Base-by-base conservation (phyloP, 2,113 vertebrate species). In the Heteronetta atricapilla region DNA sequence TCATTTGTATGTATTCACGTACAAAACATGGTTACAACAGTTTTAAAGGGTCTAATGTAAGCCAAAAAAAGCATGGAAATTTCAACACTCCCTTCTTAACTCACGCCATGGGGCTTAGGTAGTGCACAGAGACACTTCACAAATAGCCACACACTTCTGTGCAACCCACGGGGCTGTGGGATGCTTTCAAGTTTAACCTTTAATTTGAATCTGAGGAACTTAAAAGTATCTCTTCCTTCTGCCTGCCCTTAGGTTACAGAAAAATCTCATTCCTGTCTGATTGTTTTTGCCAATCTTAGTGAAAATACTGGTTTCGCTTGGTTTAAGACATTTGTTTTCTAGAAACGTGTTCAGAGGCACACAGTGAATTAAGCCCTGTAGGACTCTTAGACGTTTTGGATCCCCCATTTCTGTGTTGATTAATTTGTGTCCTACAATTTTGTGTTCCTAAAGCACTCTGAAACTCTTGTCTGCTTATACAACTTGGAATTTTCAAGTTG, bases 11-110 rank as follows among this genome's bases (percentile, higher is more conserved):
- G 46, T 11, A 23, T 85, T 92, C 82, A 69, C 11, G 5, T 34
- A 69, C 77, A 29, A 55, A 68, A 88, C 82, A 9, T 6, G 58
- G 33, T 86, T 38, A 29, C 42, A 62, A 17, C 69, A 46, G 18
- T 40, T 89, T 89, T 20, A 80, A 67, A 36, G 90, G 67, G 58
- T 52, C 88, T 81, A 16, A 21, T 7, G 17, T 8, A 29, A 74
- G 88, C 74, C 88, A 82, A 91, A 53, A 46, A 77, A 92, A 93
- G 70, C 64, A 77, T 1, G 70, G 91, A 28, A 63, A 79, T 73
- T 22, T 34, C 91, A 67, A 9, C 75, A 48, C 82, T 86, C 88
- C 94, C 74, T 67, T 42, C 93, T 73, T 74, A 80, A 19, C 82
- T 90, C 64, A 14, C 42, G 12, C 52, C 88, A 44, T 28, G 53